phyloP scores from a whole-genome alignment of 2,797 vertebrate genomes.

The Pantherophis vulpinus region DNA sequence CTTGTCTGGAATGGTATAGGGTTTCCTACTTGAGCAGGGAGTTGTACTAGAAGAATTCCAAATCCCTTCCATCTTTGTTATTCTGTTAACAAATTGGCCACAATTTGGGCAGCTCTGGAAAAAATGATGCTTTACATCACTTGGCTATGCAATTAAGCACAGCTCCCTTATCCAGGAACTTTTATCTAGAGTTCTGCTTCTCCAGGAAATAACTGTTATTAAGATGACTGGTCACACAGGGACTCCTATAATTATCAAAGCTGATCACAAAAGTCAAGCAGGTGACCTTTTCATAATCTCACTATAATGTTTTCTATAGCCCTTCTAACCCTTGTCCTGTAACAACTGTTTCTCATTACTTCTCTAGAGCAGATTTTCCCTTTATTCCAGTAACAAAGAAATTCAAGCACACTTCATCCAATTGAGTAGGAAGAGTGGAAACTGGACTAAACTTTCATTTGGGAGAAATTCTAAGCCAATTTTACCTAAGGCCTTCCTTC shows the following conservation, averaged over 20 bases:
- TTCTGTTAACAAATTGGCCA: neutral
- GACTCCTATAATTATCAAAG: neutral
- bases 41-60: neutral
- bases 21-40: neutral
- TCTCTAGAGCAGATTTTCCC: neutral
- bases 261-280: neutral
- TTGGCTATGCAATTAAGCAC: neutral
- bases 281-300: neutral
- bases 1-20: neutral
- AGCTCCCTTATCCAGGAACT: neutral
- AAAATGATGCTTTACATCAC: neutral
- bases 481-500: neutral
- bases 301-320: neutral
- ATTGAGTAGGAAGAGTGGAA: neutral
- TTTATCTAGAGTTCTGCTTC: neutral
- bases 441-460: neutral
- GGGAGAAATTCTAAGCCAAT: neutral
- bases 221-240: neutral
- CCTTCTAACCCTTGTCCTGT: neutral
- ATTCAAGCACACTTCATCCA: neutral
- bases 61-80: neutral
- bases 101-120: neutral
- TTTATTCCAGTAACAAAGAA: neutral
- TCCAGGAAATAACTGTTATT: neutral
- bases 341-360: neutral